A percentile compares a stretch with the other conserved stretches of the same genome.
These are phyloP conservation scores for Pteropus alecto DNA, from an alignment of 2,113 vertebrate species.

Conservation along the genomic window DNA sequence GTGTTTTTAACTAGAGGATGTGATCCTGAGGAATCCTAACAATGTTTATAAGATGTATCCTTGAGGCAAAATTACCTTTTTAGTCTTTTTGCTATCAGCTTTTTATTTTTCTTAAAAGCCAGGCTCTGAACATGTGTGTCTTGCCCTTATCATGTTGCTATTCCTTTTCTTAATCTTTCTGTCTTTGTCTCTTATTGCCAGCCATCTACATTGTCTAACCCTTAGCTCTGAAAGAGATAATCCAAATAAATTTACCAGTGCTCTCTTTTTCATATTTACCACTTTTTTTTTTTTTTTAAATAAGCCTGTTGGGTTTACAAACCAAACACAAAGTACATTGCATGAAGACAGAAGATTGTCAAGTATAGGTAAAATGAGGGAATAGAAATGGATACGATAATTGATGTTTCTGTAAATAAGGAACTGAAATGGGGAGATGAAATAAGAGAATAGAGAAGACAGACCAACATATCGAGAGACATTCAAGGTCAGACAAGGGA, in stretches of 20 bases:
- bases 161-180: not conserved
- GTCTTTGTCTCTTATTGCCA: not conserved
- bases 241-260: not conserved
- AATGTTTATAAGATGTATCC: not conserved
- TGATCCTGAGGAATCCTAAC: not conserved
- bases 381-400: not conserved
- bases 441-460: not conserved
- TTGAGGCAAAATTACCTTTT: not conserved
- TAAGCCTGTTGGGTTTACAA: not conserved
- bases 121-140: not conserved
- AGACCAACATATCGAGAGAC: not conserved
- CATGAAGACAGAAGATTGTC: not conserved
- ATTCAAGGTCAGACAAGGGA: not conserved
- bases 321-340: not conserved
- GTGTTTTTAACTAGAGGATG: conserved; percentile 1
- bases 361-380: not conserved
- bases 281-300: not conserved
- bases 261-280: not conserved
- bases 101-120: not conserved
- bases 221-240: not conserved
- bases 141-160: not conserved
- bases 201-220: not conserved
- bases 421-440: not conserved
- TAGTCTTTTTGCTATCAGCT: not conserved
- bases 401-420: conserved; percentile 17